phyloP scores from a whole-genome alignment of 2,113 vertebrate species.

The Alethe diademata region DNA sequence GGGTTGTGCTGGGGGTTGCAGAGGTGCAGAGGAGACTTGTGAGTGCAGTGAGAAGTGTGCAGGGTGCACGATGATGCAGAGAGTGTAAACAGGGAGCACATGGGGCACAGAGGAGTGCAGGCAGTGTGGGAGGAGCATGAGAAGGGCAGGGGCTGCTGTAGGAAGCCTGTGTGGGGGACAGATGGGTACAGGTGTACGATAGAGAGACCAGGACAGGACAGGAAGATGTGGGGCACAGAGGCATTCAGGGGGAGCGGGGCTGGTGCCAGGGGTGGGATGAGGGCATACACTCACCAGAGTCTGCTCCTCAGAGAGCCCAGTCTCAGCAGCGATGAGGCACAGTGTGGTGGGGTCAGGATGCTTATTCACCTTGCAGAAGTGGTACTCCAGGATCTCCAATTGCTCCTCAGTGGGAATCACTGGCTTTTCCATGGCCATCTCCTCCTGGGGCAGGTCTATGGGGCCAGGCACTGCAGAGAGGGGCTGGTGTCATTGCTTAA shows the following conservation, averaged over 20 bases:
- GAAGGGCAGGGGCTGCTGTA: background rate
- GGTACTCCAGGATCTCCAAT: conserved; percentile 77
- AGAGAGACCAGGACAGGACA: background rate
- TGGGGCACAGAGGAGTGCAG: background rate
- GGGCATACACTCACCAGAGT: conserved; percentile 66
- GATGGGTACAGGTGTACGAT: rapidly evolving
- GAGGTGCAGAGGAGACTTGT: background rate
- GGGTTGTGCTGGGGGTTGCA: background rate
- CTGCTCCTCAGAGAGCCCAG: conserved; percentile 74
- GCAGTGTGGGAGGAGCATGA: rapidly evolving
- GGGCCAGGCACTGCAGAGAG: background rate
- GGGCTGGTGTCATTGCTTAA: background rate
- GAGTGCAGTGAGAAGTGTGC: background rate
- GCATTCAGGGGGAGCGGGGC: background rate
- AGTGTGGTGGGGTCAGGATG: conserved; percentile 76
- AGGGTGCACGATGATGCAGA: too few species aligned
- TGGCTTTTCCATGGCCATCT: conserved; percentile 59
- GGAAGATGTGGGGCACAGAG: background rate
- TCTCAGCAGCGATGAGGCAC: conserved; percentile 76
- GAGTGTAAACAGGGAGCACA: background rate
- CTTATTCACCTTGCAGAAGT: conserved; percentile 77
- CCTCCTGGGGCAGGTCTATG: background rate
- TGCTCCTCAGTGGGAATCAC: conserved; percentile 74
- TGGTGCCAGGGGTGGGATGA: background rate
- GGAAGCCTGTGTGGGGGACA: background rate